These are phyloP conservation scores for Drosophila virilis DNA, from an alignment of 1,140 invertebrate genomes.

Conservation along the genomic window DNA sequence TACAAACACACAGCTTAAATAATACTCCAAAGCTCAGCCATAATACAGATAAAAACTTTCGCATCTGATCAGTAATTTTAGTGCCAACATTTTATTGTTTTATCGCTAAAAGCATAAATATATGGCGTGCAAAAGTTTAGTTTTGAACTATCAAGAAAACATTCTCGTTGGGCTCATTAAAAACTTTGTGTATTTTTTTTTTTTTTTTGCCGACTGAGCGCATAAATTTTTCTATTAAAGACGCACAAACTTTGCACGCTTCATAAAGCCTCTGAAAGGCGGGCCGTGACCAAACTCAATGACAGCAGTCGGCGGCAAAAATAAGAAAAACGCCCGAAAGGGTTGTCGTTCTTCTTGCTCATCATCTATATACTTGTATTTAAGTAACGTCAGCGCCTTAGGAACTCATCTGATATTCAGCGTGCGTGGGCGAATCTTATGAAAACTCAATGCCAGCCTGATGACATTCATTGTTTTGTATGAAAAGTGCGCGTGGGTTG, in stretches of 20 bases:
- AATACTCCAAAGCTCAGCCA: neutral
- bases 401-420: constrained; percentile 75
- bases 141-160: constrained; percentile 14
- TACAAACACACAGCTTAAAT: neutral
- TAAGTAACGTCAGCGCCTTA: constrained; percentile 27
- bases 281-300: neutral
- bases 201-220: neutral
- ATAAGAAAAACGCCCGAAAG: constrained; percentile 37
- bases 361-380: neutral
- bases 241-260: constrained; percentile 50
- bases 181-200: constrained; percentile 11
- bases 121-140: neutral
- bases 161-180: constrained; percentile 39
- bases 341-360: constrained; percentile 10
- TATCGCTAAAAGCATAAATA: constrained; percentile 32
- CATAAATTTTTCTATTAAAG: constrained; percentile 69
- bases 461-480: constrained; percentile 82
- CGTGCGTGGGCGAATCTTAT: constrained; percentile 70
- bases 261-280: constrained; percentile 54
- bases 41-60: constrained; percentile 14
- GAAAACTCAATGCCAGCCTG: constrained; percentile 74
- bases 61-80: constrained; percentile 36
- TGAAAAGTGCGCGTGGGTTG: constrained; percentile 24
- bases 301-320: constrained; percentile 16
- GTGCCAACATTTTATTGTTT: constrained; percentile 27